Evolutionary conservation across 2,113 vertebrate genomes (phyloP).

Genomic region (Beaufortia kweichowensis): DNA sequence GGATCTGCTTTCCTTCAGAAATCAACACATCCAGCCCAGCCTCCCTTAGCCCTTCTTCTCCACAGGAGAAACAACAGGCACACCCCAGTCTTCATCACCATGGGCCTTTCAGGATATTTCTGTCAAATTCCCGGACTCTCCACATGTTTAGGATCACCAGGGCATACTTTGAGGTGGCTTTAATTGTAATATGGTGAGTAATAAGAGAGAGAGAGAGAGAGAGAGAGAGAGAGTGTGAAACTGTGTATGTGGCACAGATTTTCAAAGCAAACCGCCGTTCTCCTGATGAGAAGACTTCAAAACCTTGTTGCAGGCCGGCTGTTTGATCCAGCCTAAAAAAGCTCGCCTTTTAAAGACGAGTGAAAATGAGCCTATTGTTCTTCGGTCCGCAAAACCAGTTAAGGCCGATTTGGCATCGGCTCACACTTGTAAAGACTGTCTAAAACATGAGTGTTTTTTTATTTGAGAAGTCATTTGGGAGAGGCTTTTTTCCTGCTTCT

Average conservation of each 20-base stretch:
- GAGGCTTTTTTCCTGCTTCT: constrained; percentile 43
- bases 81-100: constrained; percentile 37
- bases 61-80: constrained; percentile 57
- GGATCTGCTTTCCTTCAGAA: constrained; percentile 71
- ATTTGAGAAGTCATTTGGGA: constrained; percentile 57
- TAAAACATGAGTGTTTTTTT: constrained; percentile 64
- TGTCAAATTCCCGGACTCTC: constrained; percentile 56
- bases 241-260: constrained; percentile 64
- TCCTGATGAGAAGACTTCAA: constrained; percentile 62
- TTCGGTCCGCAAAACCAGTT: constrained; percentile 66
- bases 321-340: constrained; percentile 63
- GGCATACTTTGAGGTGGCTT: constrained; percentile 62
- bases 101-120: constrained; percentile 68
- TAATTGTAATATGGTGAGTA: constrained; percentile 58
- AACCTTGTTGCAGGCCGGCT: constrained; percentile 47
- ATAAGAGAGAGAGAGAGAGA: constrained; percentile 36
- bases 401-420: constrained; percentile 67
- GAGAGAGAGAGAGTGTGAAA: constrained; percentile 55
- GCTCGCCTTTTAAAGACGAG: constrained; percentile 64
- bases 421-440: constrained; percentile 66
- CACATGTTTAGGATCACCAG: constrained; percentile 64
- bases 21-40: constrained; percentile 53
- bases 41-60: constrained; percentile 24
- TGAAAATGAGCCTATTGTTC: constrained; percentile 72
- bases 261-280: constrained; percentile 75